phyloP scores from a whole-genome alignment of 2,113 vertebrate genomes.

The Pteropus alecto region DNA sequence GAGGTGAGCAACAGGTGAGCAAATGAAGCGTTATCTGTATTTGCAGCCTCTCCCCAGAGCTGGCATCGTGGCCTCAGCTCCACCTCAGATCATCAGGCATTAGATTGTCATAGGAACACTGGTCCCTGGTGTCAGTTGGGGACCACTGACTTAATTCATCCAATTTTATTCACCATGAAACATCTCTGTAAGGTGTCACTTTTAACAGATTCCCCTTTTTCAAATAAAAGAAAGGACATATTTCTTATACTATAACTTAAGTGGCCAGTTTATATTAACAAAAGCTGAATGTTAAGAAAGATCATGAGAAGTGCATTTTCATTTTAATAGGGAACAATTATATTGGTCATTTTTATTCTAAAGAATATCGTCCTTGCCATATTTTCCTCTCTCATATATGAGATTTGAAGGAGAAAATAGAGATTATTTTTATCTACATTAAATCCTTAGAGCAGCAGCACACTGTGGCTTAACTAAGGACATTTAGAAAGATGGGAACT shows the following conservation, averaged over 20 bases:
- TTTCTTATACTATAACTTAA: neutral
- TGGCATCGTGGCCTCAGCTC: too few species aligned
- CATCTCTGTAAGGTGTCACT: neutral
- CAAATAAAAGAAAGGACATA: neutral
- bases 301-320: conserved; percentile 22
- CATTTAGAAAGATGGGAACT: neutral
- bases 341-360: neutral
- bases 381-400: neutral
- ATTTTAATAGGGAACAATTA: neutral
- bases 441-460: neutral
- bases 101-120: too few species aligned
- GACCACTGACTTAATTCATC: neutral
- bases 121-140: too few species aligned
- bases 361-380: neutral
- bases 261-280: neutral
- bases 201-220: neutral
- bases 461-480: neutral
- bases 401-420: neutral
- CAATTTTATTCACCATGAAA: neutral
- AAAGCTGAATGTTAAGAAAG: neutral
- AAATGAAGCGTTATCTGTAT: too few species aligned
- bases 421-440: neutral
- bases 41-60: too few species aligned
- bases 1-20: too few species aligned
- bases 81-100: too few species aligned